Percentiles rank a stretch among this genome's conserved stretches.
These are phyloP conservation scores for Strigamia maritima DNA, from an alignment of 2,888 invertebrate species.

Conservation along the genomic window DNA sequence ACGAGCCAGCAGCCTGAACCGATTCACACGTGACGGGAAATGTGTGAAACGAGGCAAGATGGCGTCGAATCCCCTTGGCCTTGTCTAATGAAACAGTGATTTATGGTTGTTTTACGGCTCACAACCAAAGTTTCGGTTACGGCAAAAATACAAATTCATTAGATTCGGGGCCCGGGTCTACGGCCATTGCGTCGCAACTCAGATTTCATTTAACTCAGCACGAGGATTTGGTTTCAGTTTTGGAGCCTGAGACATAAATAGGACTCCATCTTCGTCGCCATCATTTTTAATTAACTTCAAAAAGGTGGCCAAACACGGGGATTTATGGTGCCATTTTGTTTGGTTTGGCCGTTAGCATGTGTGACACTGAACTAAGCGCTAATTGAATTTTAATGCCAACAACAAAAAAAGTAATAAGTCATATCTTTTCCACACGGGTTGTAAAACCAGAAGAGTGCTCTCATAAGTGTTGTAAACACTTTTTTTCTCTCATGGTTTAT, in stretches of 20 bases:
- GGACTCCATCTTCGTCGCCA: neutral
- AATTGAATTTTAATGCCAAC: slow-evolving; percentile 28
- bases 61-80: slow-evolving; percentile 6
- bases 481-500: neutral
- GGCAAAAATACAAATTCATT: slow-evolving; percentile 16
- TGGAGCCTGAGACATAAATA: neutral
- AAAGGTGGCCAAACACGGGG: slow-evolving; percentile 1
- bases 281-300: slow-evolving; percentile 22
- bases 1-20: neutral
- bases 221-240: neutral
- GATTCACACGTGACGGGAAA: neutral
- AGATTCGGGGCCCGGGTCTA: neutral
- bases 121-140: neutral
- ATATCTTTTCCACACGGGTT: neutral
- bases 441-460: neutral
- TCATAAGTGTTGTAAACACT: slow-evolving; percentile 4
- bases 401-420: slow-evolving; percentile 2
- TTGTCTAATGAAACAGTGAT: slow-evolving; percentile 9
- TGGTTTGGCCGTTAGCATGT: neutral
- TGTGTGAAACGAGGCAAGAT: neutral
- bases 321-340: slow-evolving; percentile 23
- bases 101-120: neutral
- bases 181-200: neutral
- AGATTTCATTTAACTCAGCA: neutral
- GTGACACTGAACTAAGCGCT: slow-evolving; percentile 3